These are phyloP conservation scores for Capricornis sumatraensis DNA, from an alignment of 2,113 vertebrate genomes.

Conservation along the genomic window DNA sequence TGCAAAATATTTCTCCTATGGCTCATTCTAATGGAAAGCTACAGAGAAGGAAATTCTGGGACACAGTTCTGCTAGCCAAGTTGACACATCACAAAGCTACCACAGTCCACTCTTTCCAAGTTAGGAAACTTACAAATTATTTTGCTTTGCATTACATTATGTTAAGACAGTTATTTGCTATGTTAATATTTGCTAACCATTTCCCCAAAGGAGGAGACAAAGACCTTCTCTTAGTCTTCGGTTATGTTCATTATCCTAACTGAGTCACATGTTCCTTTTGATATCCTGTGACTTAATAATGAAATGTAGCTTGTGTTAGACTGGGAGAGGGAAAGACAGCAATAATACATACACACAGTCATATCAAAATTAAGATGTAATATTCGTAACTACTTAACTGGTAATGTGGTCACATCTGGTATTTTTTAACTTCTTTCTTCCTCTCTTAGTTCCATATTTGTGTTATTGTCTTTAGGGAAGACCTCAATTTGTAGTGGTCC, in stretches of 20 bases:
- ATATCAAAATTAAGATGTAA: neutral
- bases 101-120: neutral
- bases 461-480: neutral
- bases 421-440: neutral
- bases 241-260: neutral
- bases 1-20: neutral
- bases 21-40: neutral
- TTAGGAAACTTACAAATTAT: neutral
- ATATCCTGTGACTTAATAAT: neutral
- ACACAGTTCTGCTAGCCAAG: neutral
- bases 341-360: neutral
- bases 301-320: neutral
- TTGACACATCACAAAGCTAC: neutral
- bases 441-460: neutral
- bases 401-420: neutral
- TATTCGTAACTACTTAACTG: neutral
- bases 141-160: neutral
- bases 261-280: neutral
- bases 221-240: neutral
- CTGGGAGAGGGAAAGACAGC: neutral
- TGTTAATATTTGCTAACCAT: neutral
- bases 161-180: neutral
- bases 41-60: neutral
- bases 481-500: neutral
- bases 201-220: neutral